Evolutionary conservation across 2,888 invertebrate genomes (phyloP).

Genomic region (Drosophila meridionalis): DNA sequence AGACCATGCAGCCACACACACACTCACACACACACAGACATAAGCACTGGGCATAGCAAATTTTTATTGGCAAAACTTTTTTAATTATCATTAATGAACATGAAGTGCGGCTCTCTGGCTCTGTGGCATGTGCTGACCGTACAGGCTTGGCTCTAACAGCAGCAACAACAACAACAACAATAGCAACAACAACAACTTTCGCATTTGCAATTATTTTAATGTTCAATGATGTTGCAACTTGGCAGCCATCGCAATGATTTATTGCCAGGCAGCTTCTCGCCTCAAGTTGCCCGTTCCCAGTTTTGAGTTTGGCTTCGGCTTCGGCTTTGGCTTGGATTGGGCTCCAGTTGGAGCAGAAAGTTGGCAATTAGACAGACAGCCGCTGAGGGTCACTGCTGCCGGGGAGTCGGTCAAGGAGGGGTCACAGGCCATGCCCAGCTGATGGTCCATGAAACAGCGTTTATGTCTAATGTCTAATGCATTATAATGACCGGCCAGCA

Average conservation of each 20-base stretch:
- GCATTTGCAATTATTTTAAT: slow-evolving; percentile 75
- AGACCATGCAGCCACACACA: too few species aligned
- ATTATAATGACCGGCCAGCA: slow-evolving; percentile 57
- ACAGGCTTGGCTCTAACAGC: slow-evolving; percentile 13
- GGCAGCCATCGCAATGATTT: slow-evolving; percentile 70
- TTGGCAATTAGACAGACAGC: slow-evolving; percentile 63
- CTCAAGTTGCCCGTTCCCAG: slow-evolving; percentile 27
- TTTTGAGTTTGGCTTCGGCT: slow-evolving; percentile 34
- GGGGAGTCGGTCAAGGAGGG: neutral
- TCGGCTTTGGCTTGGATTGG: slow-evolving; percentile 9
- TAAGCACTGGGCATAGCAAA: slow-evolving; percentile 43
- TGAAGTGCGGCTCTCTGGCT: slow-evolving; percentile 36
- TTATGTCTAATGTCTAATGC: slow-evolving; percentile 63
- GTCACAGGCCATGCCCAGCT: neutral
- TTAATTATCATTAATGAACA: slow-evolving; percentile 77
- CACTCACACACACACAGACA: slow-evolving; percentile 4
- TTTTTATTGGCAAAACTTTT: slow-evolving; percentile 67
- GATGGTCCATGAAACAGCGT: slow-evolving; percentile 63
- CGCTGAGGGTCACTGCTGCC: slow-evolving; percentile 1
- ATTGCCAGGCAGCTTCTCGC: slow-evolving; percentile 42
- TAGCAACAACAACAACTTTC: slow-evolving; percentile 34
- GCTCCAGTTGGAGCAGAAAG: slow-evolving; percentile 23
- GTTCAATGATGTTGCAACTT: slow-evolving; percentile 75
- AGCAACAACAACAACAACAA: slow-evolving; percentile 11
- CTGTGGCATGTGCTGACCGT: slow-evolving; percentile 54